Evolutionary conservation across 2,888 invertebrate genomes (phyloP).

Genomic region (Ellobium chinense): DNA sequence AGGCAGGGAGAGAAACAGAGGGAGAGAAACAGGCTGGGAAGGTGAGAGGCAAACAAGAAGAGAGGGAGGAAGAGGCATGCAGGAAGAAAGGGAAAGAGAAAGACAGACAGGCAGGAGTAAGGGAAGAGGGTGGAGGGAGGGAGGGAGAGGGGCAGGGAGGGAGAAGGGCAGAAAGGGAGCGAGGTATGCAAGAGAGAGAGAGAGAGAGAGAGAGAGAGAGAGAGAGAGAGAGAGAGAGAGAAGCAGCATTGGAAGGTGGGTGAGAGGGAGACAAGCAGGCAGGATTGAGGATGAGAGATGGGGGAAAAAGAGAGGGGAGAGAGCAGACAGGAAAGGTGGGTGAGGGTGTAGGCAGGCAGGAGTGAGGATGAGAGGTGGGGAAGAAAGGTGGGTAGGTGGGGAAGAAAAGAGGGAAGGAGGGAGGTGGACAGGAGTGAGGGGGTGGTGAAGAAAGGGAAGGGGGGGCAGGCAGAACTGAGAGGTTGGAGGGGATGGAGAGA

Average conservation of each 20-base stretch:
- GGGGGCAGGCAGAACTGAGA: no score
- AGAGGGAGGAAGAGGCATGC: not conserved
- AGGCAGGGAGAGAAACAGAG: not conserved
- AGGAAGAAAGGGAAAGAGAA: conserved; percentile 2
- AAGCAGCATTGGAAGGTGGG: conserved; percentile 40
- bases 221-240: conserved; percentile 44
- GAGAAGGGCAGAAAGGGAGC: not conserved
- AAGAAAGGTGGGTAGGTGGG: conserved; percentile 2
- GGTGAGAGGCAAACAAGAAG: conserved; percentile 1
- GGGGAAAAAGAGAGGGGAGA: not conserved
- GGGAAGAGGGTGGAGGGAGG: not conserved
- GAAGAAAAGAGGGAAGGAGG: conserved; percentile 9
- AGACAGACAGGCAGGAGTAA: not conserved
- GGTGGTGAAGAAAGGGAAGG: not conserved
- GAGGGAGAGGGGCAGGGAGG: not conserved
- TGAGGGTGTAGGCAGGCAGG: not conserved
- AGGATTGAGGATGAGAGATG: conserved; percentile 13
- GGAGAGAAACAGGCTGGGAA: not conserved
- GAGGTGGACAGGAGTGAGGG: not conserved
- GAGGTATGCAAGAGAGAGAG: not conserved
- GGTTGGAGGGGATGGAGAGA: no score
- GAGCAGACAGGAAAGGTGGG: not conserved
- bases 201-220: conserved; percentile 27
- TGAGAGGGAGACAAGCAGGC: conserved; percentile 32
- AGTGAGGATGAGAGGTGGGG: conserved; percentile 48